Conservation (phyloP, 1,140 invertebrate species). For the Brachystomella parvula region DNA sequence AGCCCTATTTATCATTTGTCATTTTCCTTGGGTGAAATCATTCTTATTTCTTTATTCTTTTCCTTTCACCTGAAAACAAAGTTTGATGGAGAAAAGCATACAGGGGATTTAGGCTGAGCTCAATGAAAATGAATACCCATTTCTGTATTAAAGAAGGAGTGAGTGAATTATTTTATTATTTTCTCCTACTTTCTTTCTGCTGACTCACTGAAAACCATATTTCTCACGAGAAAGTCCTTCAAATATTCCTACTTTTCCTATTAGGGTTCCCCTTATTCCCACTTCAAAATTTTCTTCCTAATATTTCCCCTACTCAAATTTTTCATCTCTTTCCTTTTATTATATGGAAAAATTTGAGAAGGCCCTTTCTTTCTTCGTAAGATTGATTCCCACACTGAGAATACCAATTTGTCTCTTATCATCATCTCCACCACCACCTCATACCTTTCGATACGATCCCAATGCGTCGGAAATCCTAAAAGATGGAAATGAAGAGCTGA, state of each 20-base stretch:
- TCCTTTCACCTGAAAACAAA: no score
- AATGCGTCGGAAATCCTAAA: no score
- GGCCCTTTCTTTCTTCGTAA: neutral
- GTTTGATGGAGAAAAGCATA: no score
- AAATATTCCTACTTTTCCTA: neutral
- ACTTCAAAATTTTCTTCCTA: neutral
- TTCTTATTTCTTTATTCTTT: no score
- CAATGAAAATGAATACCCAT: neutral
- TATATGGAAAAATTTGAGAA: conserved; percentile 2
- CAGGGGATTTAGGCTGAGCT: neutral
- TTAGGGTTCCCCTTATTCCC: neutral
- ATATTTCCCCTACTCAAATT: neutral
- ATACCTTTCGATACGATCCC: no score
- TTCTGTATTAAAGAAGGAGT: neutral
- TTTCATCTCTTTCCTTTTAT: conserved; percentile 6
- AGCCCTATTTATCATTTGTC: no score
- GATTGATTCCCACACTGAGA: conserved; percentile 10
- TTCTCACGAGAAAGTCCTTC: neutral
- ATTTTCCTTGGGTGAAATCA: no score
- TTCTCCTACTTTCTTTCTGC: neutral
- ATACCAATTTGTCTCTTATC: conserved; percentile 13
- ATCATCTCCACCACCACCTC: no score
- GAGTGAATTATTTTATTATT: conserved; percentile 3
- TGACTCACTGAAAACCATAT: neutral
- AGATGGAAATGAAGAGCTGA: neutral